Evolutionary conservation across 2,888 invertebrate genomes (phyloP).

Genomic region (Rhimphoctona megacephalus): DNA sequence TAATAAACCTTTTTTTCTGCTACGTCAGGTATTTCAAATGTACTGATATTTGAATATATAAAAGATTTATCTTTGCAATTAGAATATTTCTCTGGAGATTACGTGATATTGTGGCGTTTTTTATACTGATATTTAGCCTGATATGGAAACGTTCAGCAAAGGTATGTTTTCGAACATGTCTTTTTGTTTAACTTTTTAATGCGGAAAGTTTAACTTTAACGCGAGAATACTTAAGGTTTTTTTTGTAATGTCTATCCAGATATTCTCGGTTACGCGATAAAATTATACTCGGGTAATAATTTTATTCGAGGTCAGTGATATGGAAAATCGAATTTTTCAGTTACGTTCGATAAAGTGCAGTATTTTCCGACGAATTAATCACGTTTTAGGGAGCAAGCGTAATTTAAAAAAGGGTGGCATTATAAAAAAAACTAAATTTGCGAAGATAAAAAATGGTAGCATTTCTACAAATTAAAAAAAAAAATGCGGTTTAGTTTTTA

Average conservation of each 20-base stretch:
- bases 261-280: neutral
- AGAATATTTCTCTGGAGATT: conserved; percentile 33
- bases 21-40: conserved; percentile 12
- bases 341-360: neutral
- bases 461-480: neutral
- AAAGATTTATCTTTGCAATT: conserved; percentile 37
- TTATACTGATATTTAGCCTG: conserved; percentile 68
- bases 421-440: neutral
- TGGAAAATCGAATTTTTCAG: neutral
- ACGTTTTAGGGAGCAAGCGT: neutral
- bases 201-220: neutral
- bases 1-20: conserved; percentile 23
- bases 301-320: conserved; percentile 16
- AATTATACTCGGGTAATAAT: neutral
- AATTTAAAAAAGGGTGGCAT: neutral
- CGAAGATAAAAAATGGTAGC: neutral
- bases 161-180: conserved; percentile 38
- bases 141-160: conserved; percentile 70
- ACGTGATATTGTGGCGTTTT: conserved; percentile 16
- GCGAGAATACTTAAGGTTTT: conserved; percentile 30
- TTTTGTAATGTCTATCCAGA: neutral
- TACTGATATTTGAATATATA: conserved; percentile 17
- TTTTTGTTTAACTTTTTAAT: conserved; percentile 9
- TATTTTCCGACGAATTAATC: neutral
- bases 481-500: neutral